Percentiles rank a stretch among this genome's conserved stretches.
Conservation (phyloP, 2,888 invertebrate species). For the Terebella lapidaria region DNA sequence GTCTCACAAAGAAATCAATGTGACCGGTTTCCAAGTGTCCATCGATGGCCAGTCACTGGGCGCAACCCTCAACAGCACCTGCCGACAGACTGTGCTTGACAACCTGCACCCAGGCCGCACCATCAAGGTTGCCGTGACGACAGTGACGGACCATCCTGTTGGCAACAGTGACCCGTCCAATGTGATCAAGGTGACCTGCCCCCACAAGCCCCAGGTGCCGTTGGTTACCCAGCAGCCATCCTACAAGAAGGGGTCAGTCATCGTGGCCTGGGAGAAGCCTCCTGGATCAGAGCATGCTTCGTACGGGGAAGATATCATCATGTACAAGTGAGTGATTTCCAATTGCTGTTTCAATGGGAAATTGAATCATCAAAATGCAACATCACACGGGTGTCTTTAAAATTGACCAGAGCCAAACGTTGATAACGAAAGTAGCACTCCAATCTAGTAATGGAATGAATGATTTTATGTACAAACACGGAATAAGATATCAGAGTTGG, state of each 20-base stretch:
- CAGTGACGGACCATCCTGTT: constrained; percentile 38
- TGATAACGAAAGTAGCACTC: no score
- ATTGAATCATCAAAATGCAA: no score
- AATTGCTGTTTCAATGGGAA: no score
- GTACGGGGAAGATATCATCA: constrained; percentile 41
- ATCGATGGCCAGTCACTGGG: constrained; percentile 47
- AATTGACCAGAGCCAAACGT: no score
- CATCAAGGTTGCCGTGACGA: constrained; percentile 39
- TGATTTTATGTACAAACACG: neutral
- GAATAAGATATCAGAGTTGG: no score
- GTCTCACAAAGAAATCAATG: constrained; percentile 34
- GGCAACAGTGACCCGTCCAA: constrained; percentile 29
- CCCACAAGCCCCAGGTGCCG: constrained; percentile 39
- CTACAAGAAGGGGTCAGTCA: constrained; percentile 44
- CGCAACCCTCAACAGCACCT: constrained; percentile 33
- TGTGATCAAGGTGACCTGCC: constrained; percentile 32
- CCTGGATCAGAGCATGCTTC: constrained; percentile 27
- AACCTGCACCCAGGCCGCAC: constrained; percentile 36
- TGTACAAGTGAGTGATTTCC: constrained; percentile 41
- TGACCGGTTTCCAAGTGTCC: constrained; percentile 47
- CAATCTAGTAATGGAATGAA: constrained; percentile 6
- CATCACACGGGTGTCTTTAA: no score
- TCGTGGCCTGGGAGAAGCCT: constrained; percentile 50
- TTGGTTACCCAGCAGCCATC: constrained; percentile 46
- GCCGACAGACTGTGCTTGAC: constrained; percentile 44